phyloP scores from a whole-genome alignment of 2,888 invertebrate species.

The Anthrax anthrax region DNA sequence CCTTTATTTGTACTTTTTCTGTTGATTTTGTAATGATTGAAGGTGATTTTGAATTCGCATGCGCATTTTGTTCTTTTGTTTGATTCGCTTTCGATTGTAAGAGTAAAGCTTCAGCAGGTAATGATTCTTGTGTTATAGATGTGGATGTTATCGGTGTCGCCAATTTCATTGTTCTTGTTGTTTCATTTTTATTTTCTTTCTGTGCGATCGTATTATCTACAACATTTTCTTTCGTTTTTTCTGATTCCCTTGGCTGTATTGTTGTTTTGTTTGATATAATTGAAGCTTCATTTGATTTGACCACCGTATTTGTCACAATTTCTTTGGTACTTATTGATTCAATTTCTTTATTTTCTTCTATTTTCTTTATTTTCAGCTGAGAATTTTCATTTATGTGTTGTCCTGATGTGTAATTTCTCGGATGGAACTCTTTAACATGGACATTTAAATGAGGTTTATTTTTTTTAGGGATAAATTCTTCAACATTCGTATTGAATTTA shows the following conservation, averaged over 20 bases:
- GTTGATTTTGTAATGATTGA: no score
- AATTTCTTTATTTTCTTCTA: neutral
- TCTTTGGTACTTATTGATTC: no score
- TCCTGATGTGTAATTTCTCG: slow-evolving; percentile 7
- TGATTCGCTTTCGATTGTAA: neutral
- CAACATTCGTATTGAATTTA: slow-evolving; percentile 11
- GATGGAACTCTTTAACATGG: slow-evolving; percentile 15
- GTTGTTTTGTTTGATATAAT: neutral
- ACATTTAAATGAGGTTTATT: slow-evolving; percentile 12
- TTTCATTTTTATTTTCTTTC: neutral
- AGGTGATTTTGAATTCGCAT: no score
- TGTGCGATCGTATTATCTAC: neutral
- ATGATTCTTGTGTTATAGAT: no score
- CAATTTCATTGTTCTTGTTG: neutral
- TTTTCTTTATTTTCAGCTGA: no score
- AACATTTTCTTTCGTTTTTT: neutral
- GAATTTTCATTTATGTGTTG: neutral
- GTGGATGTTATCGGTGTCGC: no score
- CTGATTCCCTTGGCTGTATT: neutral
- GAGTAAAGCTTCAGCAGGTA: no score
- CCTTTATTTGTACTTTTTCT: neutral
- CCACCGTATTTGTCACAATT: no score
- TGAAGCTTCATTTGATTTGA: no score
- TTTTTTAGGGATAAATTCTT: slow-evolving; percentile 12
- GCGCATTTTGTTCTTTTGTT: neutral